Evolutionary conservation across 2,113 vertebrate species (phyloP).

Genomic region (Dicentrarchus labrax): DNA sequence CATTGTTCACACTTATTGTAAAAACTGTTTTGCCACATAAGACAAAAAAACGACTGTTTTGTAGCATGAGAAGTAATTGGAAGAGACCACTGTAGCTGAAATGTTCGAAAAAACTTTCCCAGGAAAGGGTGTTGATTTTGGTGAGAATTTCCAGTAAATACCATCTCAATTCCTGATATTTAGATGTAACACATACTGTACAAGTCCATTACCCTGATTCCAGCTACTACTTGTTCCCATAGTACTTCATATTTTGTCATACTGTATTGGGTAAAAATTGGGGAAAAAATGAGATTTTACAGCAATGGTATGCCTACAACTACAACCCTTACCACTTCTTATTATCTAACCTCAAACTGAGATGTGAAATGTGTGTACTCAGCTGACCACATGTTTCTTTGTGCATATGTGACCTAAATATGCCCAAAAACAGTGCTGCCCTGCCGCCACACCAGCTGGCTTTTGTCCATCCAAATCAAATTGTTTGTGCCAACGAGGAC

Average conservation of each 20-base stretch:
- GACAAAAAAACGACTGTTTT: too few relatives aligned
- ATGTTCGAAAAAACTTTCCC: background rate
- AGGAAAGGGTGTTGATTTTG: background rate
- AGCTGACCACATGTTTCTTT: conserved; percentile 12
- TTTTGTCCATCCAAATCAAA: conserved; percentile 53
- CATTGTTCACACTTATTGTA: background rate
- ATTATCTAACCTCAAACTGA: conserved; percentile 18
- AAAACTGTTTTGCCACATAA: background rate
- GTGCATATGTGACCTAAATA: conserved; percentile 34
- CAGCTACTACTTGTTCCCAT: background rate
- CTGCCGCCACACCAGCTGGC: conserved; percentile 23
- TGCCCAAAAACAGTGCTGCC: conserved; percentile 3
- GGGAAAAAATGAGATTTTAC: background rate
- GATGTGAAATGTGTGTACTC: conserved; percentile 13
- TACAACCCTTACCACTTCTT: conserved; percentile 13
- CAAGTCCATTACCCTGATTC: background rate
- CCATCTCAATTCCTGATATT: too few relatives aligned
- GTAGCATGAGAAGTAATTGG: background rate
- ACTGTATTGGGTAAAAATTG: too few relatives aligned
- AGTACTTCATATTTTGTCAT: background rate
- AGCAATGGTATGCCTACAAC: background rate
- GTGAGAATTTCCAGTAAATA: too few relatives aligned
- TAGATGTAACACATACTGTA: too few relatives aligned
- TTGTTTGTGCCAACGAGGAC: conserved; percentile 45
- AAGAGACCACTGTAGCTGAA: background rate